Conservation (phyloP, 2,888 invertebrate species). For the Encarsia formosa region DNA sequence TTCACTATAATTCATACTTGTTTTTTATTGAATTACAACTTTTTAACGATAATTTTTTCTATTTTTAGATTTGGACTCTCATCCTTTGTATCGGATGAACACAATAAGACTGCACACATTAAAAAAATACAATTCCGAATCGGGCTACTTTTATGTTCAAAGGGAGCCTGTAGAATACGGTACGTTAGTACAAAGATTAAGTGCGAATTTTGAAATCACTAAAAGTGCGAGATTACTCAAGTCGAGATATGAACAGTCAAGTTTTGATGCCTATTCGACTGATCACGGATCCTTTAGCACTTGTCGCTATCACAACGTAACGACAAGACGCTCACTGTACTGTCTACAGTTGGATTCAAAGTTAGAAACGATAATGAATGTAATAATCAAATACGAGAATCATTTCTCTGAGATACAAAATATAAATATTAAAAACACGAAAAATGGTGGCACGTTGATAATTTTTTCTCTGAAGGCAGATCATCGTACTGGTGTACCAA, state of each 20-base stretch:
- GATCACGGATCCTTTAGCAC: slow-evolving; percentile 1
- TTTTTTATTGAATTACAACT: neutral
- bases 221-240: neutral
- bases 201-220: neutral
- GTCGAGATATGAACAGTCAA: neutral
- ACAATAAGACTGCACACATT: slow-evolving; percentile 7
- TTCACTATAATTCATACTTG: neutral
- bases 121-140: neutral
- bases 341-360: slow-evolving; percentile 2
- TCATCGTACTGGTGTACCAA: neutral
- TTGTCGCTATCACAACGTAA: neutral
- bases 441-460: neutral
- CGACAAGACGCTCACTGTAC: neutral
- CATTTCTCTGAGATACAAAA: neutral
- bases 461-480: neutral
- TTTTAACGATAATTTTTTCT: too few relatives aligned
- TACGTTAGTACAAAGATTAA: slow-evolving; percentile 1
- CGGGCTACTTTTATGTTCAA: slow-evolving; percentile 12
- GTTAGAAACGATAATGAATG: neutral
- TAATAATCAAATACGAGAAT: neutral
- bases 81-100: slow-evolving; percentile 7
- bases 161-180: neutral
- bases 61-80: slow-evolving; percentile 6
- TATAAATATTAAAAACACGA: neutral
- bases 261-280: slow-evolving; percentile 2